A percentile compares a stretch with the other conserved stretches of the same genome.
phyloP scores from a whole-genome alignment of 2,888 invertebrate species.

The Panopea generosa region DNA sequence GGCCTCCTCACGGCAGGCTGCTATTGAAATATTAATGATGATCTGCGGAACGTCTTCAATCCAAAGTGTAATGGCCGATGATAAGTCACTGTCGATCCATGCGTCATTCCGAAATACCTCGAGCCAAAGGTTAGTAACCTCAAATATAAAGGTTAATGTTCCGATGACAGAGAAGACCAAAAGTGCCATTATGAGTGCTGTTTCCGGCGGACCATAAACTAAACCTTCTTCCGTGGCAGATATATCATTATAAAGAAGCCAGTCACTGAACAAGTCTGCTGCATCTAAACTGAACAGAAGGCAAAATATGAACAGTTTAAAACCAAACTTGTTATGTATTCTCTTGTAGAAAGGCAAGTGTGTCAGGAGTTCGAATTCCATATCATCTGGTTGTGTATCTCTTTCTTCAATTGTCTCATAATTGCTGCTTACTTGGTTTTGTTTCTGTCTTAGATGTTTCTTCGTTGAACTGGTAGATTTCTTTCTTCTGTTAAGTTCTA shows the following conservation, averaged over 20 bases:
- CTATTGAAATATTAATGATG: slow-evolving; percentile 66
- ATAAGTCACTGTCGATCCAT: slow-evolving; percentile 63
- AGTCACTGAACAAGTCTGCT: slow-evolving; percentile 71
- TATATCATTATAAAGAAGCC: slow-evolving; percentile 72
- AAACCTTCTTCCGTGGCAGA: slow-evolving; percentile 62
- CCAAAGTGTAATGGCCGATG: slow-evolving; percentile 62
- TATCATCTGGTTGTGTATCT: neutral
- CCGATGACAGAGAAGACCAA: slow-evolving; percentile 70
- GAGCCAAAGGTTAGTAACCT: slow-evolving; percentile 51
- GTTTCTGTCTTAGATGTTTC: neutral
- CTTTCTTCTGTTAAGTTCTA: too few species aligned
- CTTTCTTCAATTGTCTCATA: neutral
- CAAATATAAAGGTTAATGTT: slow-evolving; percentile 58
- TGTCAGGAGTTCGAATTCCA: neutral
- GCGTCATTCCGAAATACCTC: slow-evolving; percentile 56
- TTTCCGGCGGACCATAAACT: slow-evolving; percentile 70
- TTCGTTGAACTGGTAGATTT: too few species aligned
- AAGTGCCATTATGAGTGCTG: slow-evolving; percentile 44
- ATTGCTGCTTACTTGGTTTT: neutral
- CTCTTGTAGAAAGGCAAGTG: slow-evolving; percentile 27
- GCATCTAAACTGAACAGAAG: slow-evolving; percentile 57
- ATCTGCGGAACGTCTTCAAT: slow-evolving; percentile 71
- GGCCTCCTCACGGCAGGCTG: slow-evolving; percentile 71
- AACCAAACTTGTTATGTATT: slow-evolving; percentile 36
- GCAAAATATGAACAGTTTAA: slow-evolving; percentile 52